phyloP scores from a whole-genome alignment of 2,797 vertebrate genomes.

The Merluccius polli region DNA sequence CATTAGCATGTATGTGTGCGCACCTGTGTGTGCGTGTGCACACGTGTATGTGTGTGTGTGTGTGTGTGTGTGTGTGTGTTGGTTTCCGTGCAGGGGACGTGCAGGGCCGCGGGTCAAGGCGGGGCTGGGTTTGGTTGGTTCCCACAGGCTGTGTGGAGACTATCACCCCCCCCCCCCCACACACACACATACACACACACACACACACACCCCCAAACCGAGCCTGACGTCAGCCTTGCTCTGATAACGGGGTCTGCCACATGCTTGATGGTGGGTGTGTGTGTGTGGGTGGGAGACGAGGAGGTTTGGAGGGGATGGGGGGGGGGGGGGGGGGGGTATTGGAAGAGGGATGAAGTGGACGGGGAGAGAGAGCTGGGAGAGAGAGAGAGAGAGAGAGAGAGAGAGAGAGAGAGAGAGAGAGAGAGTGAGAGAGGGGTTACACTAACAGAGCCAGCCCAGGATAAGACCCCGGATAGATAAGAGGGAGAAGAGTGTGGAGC shows the following conservation, averaged over 20 bases:
- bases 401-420: slow-evolving; percentile 30
- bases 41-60: slow-evolving; percentile 24
- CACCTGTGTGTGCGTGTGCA: not conserved
- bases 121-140: slow-evolving; percentile 59
- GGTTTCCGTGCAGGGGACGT: slow-evolving; percentile 56
- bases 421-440: slow-evolving; percentile 70
- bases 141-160: slow-evolving; percentile 72
- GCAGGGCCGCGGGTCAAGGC: slow-evolving; percentile 52
- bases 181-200: not conserved
- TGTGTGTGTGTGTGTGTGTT: slow-evolving; percentile 20
- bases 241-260: slow-evolving; percentile 72
- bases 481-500: slow-evolving; percentile 66
- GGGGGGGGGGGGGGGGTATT: not conserved
- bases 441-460: slow-evolving; percentile 75
- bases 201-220: slow-evolving; percentile 40
- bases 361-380: slow-evolving; percentile 25
- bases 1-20: no score
- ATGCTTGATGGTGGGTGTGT: slow-evolving; percentile 25
- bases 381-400: slow-evolving; percentile 54
- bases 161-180: slow-evolving; percentile 42
- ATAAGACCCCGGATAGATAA: slow-evolving; percentile 79
- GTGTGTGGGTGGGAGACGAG: not conserved
- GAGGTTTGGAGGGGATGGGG: slow-evolving; percentile 6
- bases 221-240: slow-evolving; percentile 73
- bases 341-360: not conserved